phyloP scores from a whole-genome alignment of 1,140 invertebrate species.

The Procambarus virginalis region DNA sequence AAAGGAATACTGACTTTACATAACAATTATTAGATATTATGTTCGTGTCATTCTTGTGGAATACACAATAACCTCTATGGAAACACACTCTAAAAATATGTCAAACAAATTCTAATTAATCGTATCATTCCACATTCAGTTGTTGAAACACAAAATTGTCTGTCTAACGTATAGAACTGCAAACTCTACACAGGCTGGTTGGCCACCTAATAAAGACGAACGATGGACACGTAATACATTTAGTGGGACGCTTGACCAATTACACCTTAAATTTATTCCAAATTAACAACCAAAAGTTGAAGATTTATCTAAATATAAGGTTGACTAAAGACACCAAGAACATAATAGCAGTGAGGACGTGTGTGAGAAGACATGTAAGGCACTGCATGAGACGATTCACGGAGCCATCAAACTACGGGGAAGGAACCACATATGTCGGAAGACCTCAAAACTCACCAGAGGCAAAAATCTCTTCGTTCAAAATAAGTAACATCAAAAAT shows the following conservation, averaged over 20 bases:
- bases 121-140: background rate
- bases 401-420: background rate
- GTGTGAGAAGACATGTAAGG: background rate
- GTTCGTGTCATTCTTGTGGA: too few species aligned
- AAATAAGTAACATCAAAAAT: background rate
- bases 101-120: background rate
- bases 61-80: too few species aligned
- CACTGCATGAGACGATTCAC: constrained; percentile 11
- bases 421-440: background rate
- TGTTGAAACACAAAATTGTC: background rate
- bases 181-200: background rate
- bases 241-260: background rate
- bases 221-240: background rate
- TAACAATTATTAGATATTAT: too few species aligned
- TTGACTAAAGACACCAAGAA: constrained; percentile 14
- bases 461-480: background rate
- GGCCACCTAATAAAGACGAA: background rate
- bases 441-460: constrained; percentile 29
- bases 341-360: background rate
- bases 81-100: too few species aligned
- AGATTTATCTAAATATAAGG: background rate
- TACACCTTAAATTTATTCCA: background rate
- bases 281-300: background rate
- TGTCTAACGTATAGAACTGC: background rate
- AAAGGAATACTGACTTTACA: too few species aligned